phyloP scores from a whole-genome alignment of 2,113 vertebrate genomes.

The Desmodus rotundus region DNA sequence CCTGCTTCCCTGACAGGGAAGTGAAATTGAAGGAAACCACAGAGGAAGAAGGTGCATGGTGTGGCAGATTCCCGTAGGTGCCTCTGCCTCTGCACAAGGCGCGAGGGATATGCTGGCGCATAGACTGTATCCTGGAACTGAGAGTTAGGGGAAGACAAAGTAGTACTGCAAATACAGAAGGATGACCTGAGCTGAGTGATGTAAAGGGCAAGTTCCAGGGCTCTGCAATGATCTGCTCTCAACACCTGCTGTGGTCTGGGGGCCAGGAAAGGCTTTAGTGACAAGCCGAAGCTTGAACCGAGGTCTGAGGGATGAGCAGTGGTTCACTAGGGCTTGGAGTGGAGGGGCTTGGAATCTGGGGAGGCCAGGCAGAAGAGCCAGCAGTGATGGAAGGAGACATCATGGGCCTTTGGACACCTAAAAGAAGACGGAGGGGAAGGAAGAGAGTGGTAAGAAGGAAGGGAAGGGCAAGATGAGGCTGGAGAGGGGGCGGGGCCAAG shows the following conservation, averaged over 20 bases:
- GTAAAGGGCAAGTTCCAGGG: not conserved
- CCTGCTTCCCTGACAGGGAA: not conserved
- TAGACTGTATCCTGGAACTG: not conserved
- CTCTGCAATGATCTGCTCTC: not conserved
- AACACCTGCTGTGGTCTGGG: not conserved
- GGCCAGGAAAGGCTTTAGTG: not conserved
- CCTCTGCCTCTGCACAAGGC: not conserved
- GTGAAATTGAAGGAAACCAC: not conserved
- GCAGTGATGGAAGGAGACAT: not conserved
- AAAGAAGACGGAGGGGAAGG: not conserved
- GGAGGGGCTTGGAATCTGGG: not conserved
- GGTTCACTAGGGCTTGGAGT: not conserved
- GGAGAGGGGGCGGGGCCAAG: not conserved
- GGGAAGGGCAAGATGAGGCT: not conserved
- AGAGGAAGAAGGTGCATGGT: not conserved
- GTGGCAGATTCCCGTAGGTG: not conserved
- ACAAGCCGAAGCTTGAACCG: not conserved
- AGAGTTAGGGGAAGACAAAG: not conserved
- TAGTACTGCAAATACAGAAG: rapidly evolving
- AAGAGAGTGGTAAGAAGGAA: not conserved
- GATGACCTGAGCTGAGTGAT: not conserved
- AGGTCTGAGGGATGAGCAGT: not conserved
- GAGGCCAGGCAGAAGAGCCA: not conserved
- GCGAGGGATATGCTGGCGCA: not conserved
- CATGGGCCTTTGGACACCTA: not conserved